phyloP scores from a whole-genome alignment of 2,797 vertebrate species.

The Triplophysa bombifrons region DNA sequence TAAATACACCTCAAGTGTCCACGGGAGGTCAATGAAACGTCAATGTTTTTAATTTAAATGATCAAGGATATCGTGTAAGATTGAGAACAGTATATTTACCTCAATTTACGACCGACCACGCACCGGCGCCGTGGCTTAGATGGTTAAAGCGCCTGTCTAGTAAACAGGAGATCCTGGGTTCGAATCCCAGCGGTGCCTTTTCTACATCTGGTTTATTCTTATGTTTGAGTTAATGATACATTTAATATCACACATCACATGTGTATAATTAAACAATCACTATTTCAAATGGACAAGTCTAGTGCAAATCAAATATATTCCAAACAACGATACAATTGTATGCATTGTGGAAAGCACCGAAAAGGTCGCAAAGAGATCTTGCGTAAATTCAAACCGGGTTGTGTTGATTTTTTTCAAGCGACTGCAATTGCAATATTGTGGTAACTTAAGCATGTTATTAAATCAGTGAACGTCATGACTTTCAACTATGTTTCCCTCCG shows the following conservation, averaged over 20 bases:
- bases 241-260: background rate
- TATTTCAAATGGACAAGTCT: background rate
- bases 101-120: background rate
- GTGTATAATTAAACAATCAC: background rate
- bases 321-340: background rate
- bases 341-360: background rate
- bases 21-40: no score
- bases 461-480: background rate
- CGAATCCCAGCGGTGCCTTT: constrained; percentile 65
- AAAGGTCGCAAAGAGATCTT: background rate
- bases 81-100: no score
- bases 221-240: background rate
- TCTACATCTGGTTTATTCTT: background rate
- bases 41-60: no score
- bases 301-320: background rate
- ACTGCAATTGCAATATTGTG: background rate
- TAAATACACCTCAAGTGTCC: no score
- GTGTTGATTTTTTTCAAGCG: background rate
- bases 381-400: background rate
- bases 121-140: constrained; percentile 61
- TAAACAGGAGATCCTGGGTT: constrained; percentile 65
- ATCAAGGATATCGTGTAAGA: no score
- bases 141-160: constrained; percentile 65
- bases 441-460: background rate
- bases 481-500: constrained; percentile 46